Evolutionary conservation across 2,797 vertebrate species (phyloP), one percentile per base, ranked within the genome.

Genomic region (Channa striata): DNA sequence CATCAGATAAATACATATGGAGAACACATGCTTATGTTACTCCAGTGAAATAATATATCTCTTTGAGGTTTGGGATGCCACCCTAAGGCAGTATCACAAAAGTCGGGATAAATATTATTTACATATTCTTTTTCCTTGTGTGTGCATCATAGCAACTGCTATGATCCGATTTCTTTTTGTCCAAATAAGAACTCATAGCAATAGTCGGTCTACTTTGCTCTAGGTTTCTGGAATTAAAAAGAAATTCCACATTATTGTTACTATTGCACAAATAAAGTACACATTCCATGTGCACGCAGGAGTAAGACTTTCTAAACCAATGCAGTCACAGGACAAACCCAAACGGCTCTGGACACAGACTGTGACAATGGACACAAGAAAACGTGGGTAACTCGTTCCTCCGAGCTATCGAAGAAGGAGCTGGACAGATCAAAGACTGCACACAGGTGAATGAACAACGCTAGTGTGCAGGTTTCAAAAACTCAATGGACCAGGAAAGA

Each of bases 31-130:
- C 67, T 60, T 23, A 56, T 68, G 71, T 83, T 68, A 57, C 78
- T 77, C 69, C 59, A 56, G 44, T 74, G 67, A 80, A 77, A 85
- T 76, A 59, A 75, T 4, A 20, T 9, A 56, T 82, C 54, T 77
- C 40, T 69, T 67, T 68, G 70, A 83, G 69, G 62, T 80, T 70
- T 72, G 76, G 76, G 76, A 74, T 60, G 62, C 78, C 25, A 67
- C 72, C 58, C 61, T 34, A 47, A 75, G 65, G 78, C 62, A 71
- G 64, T 50, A 54, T 53, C 46, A 74, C 63, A 56, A 66, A 84
- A 72, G 51, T 65, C 17, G 39, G 66, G 79, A 89, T 89, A 90
- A 92, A 91, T 90, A 81, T 84, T 89, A 86, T 88, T 83, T 90
- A 91, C 90, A 91, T 62, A 60, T 47, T 51, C 68, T 30, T 64